These are phyloP conservation scores for Pharmacophagus antenor DNA, from an alignment of 2,888 invertebrate genomes.

Conservation along the genomic window DNA sequence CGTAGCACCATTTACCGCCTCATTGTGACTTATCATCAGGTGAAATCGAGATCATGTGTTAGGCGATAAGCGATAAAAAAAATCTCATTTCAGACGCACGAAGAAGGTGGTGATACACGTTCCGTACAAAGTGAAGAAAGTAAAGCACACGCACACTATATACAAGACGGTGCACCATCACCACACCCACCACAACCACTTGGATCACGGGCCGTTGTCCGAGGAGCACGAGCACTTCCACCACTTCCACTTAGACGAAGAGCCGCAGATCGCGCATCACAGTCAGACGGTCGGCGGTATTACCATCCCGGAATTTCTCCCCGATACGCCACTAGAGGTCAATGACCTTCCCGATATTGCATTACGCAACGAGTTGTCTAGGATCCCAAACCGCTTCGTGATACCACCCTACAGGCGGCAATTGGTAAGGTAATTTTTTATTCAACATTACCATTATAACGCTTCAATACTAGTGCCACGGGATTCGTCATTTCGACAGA, in stretches of 20 bases:
- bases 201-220: constrained; percentile 47
- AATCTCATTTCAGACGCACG: constrained; percentile 63
- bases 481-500: neutral
- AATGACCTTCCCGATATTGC: constrained; percentile 46
- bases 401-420: constrained; percentile 54
- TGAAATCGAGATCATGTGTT: too few species aligned
- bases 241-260: constrained; percentile 67
- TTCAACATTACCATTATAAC: neutral
- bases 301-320: constrained; percentile 68
- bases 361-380: constrained; percentile 49
- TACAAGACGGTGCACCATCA: constrained; percentile 84
- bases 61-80: neutral
- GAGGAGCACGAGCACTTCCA: constrained; percentile 78
- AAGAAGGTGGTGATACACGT: constrained; percentile 86
- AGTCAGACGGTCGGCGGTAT: constrained; percentile 60
- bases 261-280: constrained; percentile 53
- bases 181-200: constrained; percentile 62
- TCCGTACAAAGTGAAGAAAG: constrained; percentile 84
- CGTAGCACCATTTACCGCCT: too few species aligned
- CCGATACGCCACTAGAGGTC: constrained; percentile 58
- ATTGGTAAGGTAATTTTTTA: constrained; percentile 27
- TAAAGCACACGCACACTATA: constrained; percentile 87
- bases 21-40: too few species aligned
- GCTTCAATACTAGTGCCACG: neutral
- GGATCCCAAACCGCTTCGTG: constrained; percentile 47